Evolutionary conservation across 2,797 vertebrate species (phyloP).

Genomic region (Rhabdomys pumilio): DNA sequence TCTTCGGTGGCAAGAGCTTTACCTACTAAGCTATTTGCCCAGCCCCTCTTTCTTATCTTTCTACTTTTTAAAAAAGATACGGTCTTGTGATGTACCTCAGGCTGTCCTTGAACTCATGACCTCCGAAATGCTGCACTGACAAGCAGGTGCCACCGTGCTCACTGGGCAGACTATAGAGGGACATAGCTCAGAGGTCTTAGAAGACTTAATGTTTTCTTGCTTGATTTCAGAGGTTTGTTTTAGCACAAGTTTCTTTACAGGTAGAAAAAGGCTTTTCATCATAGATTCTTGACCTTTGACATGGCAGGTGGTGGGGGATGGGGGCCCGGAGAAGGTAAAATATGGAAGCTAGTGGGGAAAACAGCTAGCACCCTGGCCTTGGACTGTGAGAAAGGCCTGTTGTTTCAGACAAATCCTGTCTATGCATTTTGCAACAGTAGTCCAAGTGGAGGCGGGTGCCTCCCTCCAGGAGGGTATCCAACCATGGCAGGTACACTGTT

Average conservation of each 20-base stretch:
- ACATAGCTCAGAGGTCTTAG: background rate
- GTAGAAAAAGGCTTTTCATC: background rate
- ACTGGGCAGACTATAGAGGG: background rate
- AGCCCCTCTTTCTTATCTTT: background rate
- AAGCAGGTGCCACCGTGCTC: background rate
- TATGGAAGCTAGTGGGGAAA: background rate
- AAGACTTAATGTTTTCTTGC: background rate
- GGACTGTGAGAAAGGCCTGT: background rate
- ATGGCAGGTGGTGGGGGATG: background rate
- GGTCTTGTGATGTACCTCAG: background rate
- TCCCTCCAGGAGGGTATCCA: background rate
- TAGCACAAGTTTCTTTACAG: slow-evolving; percentile 23
- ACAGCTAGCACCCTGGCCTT: too few relatives aligned
- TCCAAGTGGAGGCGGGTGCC: background rate
- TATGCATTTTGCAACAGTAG: background rate
- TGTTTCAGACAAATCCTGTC: background rate
- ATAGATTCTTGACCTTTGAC: background rate
- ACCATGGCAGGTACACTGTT: background rate
- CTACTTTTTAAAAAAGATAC: background rate
- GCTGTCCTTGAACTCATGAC: background rate
- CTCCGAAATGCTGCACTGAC: background rate
- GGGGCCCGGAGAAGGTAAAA: background rate
- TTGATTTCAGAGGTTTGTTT: slow-evolving; percentile 24
- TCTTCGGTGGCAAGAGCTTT: background rate
- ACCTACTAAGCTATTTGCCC: background rate